Percentiles rank a stretch among this genome's conserved stretches.
phyloP scores from a whole-genome alignment of 2,888 invertebrate genomes.

The Willowsia nigromaculata region DNA sequence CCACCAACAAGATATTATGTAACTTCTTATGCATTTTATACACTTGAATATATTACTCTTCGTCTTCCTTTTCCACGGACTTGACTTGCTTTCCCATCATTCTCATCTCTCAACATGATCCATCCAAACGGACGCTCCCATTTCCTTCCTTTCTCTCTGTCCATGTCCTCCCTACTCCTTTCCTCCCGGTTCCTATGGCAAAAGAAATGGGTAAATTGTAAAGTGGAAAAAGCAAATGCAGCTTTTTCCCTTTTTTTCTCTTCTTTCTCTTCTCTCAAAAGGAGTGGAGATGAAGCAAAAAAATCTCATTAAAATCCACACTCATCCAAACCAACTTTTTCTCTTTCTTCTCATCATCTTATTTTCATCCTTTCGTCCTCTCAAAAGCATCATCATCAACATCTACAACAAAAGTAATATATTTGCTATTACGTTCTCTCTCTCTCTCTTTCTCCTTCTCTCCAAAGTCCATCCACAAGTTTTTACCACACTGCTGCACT shows the following conservation, averaged over 20 bases:
- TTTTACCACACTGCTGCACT: background rate
- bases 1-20: background rate
- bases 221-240: background rate
- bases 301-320: conserved; percentile 34
- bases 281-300: too few relatives aligned
- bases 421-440: conserved; percentile 4
- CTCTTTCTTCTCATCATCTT: background rate
- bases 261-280: conserved; percentile 20
- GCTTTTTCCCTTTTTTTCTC: conserved; percentile 24
- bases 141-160: conserved; percentile 20
- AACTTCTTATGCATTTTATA: background rate
- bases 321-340: conserved; percentile 9
- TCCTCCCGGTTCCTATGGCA: conserved; percentile 4
- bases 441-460: background rate
- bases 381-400: background rate
- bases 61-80: background rate
- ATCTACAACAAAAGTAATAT: conserved; percentile 24
- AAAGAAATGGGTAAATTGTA: background rate
- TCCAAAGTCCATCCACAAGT: conserved; percentile 3
- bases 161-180: background rate
- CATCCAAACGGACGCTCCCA: conserved; percentile 39
- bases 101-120: conserved; percentile 13
- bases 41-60: background rate
- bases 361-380: background rate
- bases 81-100: background rate